phyloP scores from a whole-genome alignment of 2,113 vertebrate genomes.

The Columbina picui region DNA sequence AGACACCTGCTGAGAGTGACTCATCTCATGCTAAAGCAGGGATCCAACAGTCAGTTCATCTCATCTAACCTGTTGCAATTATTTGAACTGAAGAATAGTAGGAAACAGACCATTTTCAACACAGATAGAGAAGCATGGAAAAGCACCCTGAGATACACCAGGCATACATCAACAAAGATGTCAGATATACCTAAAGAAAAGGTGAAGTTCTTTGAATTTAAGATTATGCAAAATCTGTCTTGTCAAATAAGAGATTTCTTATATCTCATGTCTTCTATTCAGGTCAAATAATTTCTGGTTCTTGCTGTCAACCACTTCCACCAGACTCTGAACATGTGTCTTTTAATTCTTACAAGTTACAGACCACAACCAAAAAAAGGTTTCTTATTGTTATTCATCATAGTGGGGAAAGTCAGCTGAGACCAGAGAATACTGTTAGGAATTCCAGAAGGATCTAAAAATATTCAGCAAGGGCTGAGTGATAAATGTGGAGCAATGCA shows the following conservation, averaged over 20 bases:
- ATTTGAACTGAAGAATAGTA: not conserved
- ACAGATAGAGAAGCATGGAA: not conserved
- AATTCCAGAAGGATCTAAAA: conserved; percentile 64
- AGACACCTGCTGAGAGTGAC: conserved; percentile 54
- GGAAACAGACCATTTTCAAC: not conserved
- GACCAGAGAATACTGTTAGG: conserved; percentile 38
- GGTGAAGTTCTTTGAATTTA: not conserved
- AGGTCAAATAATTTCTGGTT: not conserved
- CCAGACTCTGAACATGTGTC: not conserved
- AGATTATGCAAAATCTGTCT: not conserved
- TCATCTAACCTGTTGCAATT: not conserved
- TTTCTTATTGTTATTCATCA: not conserved
- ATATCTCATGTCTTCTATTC: not conserved
- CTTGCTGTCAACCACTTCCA: not conserved
- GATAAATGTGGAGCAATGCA: conserved; percentile 43
- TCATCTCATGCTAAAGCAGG: conserved; percentile 18
- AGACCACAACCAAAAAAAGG: not conserved
- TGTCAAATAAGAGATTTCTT: not conserved
- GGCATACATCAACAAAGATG: not conserved
- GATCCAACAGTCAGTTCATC: not conserved
- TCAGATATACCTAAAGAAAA: not conserved
- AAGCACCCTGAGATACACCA: not conserved
- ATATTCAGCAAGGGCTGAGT: conserved; percentile 59
- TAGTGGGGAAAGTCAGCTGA: not conserved
- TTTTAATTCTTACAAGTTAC: not conserved